Evolutionary conservation across 2,888 invertebrate species (phyloP), one percentile per base, ranked within the genome.

Genomic region (Drosophila borborema): DNA sequence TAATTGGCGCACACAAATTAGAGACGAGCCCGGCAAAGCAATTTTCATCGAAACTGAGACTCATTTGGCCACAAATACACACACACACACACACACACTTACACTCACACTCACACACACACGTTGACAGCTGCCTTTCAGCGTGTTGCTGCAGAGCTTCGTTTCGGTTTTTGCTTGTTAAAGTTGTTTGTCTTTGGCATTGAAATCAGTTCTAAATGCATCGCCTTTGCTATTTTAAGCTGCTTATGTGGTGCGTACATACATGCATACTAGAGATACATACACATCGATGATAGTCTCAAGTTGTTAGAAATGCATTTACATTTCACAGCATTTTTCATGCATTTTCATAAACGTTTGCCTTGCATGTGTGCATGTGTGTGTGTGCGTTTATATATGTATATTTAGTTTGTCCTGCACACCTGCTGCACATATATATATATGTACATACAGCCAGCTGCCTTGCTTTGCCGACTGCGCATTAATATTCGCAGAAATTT

Each of bases 301-400:
- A 53, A 70, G 66, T 66, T 77, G 71, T 73, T 73, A 74, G 73
- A 74, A 78, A 77, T 78, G 82, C 71, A 75, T 60, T 60, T 49
- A 60, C 49, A 49, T 60, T 49, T 31, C 31, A 49, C 10, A 31
- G 16, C 18, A 41, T 77, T 72, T 66, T 38, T 59, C 77, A 65
- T 74, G 54, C 66, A 64, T 73, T 64, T 70, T 55, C 54, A 65
- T 58, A 53, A 36, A 45, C 40, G 41, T n/a, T 20, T 41, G 18
- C 73, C 59, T 14, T 46, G 5, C 14, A 3, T 45, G 20, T 2
- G 4, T 23, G 16, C 38, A 8, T 51, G 18, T 23, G 16, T 43
- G 10, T 51, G 18, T 65, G 61, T 43, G 43, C 18, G 31, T 46
- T 8, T 45, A 10, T 66, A 58, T 34, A 31, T 31, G 6, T 49